These are phyloP conservation scores for Hydrolagus colliei DNA, from an alignment of 2,797 vertebrate genomes.

Conservation along the genomic window DNA sequence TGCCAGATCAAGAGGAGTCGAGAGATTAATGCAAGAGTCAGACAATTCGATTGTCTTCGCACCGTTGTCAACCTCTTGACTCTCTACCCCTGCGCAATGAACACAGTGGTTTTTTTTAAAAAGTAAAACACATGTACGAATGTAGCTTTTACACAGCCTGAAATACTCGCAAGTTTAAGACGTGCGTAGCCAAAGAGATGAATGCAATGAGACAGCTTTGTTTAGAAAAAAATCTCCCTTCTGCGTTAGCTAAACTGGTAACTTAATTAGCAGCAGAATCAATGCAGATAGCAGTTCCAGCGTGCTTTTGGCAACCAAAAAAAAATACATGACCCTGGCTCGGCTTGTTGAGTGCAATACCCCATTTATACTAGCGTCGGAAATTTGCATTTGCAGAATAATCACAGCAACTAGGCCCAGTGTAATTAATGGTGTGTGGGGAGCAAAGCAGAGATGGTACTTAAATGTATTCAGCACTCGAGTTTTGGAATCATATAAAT, in stretches of 20 bases:
- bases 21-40: not conserved
- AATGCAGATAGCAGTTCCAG: conserved; percentile 25
- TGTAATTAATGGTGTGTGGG: not conserved
- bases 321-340: not conserved
- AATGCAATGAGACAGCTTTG: not conserved
- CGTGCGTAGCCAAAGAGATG: not conserved
- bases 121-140: not conserved
- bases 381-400: conserved; percentile 25
- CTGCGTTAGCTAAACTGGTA: conserved; percentile 20
- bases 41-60: not conserved
- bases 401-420: not conserved
- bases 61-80: conserved; percentile 8
- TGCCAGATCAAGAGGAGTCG: conserved; percentile 4
- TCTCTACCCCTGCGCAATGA: not conserved
- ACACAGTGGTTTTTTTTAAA: not conserved
- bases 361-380: conserved; percentile 3
- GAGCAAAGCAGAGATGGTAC: not conserved
- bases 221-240: conserved; percentile 7
- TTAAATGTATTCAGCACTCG: not conserved
- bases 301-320: not conserved
- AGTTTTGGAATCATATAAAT: not conserved
- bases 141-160: not conserved
- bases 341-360: not conserved
- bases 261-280: conserved; percentile 32
- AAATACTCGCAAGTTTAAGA: conserved; percentile 1